These are phyloP conservation scores for Drosophila formosana DNA, from an alignment of 2,888 invertebrate species.

Conservation along the genomic window DNA sequence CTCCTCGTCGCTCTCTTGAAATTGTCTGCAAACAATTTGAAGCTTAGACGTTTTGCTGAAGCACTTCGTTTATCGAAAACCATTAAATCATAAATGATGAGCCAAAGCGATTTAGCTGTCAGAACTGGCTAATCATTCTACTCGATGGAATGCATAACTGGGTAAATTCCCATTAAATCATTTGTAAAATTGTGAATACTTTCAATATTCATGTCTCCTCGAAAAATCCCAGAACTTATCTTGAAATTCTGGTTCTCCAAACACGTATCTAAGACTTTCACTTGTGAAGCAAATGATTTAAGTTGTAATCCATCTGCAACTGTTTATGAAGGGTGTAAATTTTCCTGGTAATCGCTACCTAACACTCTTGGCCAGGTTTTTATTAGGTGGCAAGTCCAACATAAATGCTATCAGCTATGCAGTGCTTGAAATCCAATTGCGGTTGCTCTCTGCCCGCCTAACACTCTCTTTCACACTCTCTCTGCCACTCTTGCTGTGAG, in stretches of 20 bases:
- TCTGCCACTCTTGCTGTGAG: neutral
- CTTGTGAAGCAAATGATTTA: constrained; percentile 1
- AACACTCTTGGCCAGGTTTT: constrained; percentile 5
- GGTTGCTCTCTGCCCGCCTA: neutral
- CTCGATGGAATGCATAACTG: neutral
- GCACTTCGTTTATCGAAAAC: constrained; percentile 10
- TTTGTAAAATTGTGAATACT: neutral
- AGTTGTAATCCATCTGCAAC: constrained; percentile 18
- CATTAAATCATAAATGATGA: constrained; percentile 18
- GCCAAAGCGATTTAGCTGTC: constrained; percentile 1
- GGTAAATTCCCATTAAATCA: neutral
- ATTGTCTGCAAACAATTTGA: neutral
- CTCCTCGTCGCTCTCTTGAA: neutral
- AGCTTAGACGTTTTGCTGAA: neutral
- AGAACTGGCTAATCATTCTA: neutral
- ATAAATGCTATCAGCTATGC: constrained; percentile 25
- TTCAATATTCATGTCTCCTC: neutral
- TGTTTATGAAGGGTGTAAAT: neutral
- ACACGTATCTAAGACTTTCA: constrained; percentile 4
- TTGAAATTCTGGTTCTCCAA: neutral
- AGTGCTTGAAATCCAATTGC: constrained; percentile 41
- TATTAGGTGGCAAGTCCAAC: constrained; percentile 22
- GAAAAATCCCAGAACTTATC: neutral
- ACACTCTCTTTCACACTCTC: constrained; percentile 1
- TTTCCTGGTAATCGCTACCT: constrained; percentile 8